A percentile compares a stretch with the other conserved stretches of the same genome.
phyloP scores from a whole-genome alignment of 2,113 vertebrate genomes.

The Nothoprocta pentlandii region DNA sequence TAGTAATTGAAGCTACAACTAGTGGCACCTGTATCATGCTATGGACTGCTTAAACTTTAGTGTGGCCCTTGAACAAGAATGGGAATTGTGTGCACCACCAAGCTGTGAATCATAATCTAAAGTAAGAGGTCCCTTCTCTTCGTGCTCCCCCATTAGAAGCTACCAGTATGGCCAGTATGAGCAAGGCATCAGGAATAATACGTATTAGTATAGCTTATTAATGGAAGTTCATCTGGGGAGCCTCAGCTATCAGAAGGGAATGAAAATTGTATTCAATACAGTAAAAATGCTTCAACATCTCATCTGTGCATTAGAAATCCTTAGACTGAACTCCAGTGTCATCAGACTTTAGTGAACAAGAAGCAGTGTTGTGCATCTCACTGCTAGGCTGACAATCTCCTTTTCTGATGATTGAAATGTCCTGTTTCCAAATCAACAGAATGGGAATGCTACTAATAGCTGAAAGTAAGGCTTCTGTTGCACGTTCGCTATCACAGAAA shows the following conservation, averaged over 20 bases:
- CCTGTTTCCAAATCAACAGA: background rate
- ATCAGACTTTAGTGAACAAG: background rate
- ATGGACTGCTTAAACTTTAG: background rate
- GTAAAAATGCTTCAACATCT: background rate
- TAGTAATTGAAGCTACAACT: rapidly evolving
- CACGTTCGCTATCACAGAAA: background rate
- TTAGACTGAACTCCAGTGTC: background rate
- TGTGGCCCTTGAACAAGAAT: background rate
- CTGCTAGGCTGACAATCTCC: background rate
- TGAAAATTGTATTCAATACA: background rate
- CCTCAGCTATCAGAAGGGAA: background rate
- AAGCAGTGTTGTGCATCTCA: background rate
- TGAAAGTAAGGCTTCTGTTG: background rate
- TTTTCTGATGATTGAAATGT: background rate
- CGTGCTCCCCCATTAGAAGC: background rate
- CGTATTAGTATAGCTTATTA: background rate
- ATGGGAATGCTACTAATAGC: background rate
- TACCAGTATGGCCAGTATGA: background rate
- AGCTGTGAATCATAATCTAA: background rate
- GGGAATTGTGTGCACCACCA: background rate
- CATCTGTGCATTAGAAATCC: background rate
- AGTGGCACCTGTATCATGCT: background rate
- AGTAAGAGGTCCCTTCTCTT: background rate
- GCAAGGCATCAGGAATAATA: background rate
- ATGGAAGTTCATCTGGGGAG: background rate